These are phyloP conservation scores for Hafferia zeledoni DNA, from an alignment of 2,797 vertebrate genomes.

Conservation along the genomic window DNA sequence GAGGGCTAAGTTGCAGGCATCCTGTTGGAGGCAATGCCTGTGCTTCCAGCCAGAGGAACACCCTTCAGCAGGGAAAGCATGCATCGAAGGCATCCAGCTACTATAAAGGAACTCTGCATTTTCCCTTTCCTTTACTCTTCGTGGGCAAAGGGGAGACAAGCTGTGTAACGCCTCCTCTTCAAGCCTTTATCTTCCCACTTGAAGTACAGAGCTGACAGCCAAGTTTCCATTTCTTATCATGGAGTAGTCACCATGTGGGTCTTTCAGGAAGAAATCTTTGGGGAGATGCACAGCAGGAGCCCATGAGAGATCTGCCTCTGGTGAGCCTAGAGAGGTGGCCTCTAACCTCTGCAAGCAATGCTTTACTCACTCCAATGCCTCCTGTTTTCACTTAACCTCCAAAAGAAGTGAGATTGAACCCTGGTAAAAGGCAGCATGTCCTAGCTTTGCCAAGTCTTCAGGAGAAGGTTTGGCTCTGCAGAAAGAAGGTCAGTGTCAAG, in stretches of 20 bases:
- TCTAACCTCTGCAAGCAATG: background rate
- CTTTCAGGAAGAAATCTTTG: background rate
- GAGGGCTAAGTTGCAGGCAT: background rate
- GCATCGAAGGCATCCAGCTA: background rate
- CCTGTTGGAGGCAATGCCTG: background rate
- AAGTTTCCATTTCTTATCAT: background rate
- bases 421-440: background rate
- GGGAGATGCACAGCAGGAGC: background rate
- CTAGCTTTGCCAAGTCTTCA: background rate
- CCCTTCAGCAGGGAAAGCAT: fast-evolving
- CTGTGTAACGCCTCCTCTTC: background rate
- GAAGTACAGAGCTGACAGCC: background rate
- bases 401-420: background rate
- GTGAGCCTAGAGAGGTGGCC: background rate
- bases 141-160: background rate
- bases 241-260: background rate
- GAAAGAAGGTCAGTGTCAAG: fast-evolving
- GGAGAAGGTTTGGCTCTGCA: background rate
- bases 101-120: background rate
- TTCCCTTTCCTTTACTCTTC: background rate
- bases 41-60: background rate
- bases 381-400: background rate
- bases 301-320: background rate
- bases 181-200: background rate
- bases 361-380: background rate